Percentiles rank a stretch among this genome's conserved stretches.
Evolutionary conservation across 2,797 vertebrate species (phyloP).

Genomic region (Odontamblyopus rebecca): DNA sequence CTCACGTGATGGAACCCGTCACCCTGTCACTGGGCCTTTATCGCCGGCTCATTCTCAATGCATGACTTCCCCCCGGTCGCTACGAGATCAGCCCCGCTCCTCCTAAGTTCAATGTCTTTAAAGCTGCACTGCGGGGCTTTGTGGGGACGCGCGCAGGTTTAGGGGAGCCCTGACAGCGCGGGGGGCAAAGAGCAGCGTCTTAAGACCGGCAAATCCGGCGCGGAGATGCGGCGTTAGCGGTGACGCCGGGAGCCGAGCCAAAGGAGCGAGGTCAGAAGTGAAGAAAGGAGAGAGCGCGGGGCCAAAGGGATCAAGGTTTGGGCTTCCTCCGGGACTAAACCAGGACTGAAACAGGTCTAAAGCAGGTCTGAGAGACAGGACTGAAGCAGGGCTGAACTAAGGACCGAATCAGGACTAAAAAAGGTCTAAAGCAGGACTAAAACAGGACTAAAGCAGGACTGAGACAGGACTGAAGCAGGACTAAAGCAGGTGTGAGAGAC

Average conservation of each 20-base stretch:
- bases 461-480: too few relatives aligned
- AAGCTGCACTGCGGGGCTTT: conserved; percentile 43
- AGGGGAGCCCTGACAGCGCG: conserved; percentile 71
- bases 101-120: conserved; percentile 76
- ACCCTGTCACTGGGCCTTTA: conserved; percentile 50
- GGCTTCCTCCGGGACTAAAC: conserved; percentile 40
- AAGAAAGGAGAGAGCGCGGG: conserved; percentile 52
- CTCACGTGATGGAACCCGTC: conserved; percentile 44
- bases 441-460: neutral
- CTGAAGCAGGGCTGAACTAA: too few relatives aligned
- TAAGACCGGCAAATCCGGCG: conserved; percentile 71
- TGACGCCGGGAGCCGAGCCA: conserved; percentile 65
- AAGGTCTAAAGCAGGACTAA: neutral
- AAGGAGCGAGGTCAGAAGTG: conserved; percentile 63
- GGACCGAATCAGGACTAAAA: neutral
- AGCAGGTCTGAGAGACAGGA: neutral
- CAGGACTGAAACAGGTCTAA: neutral
- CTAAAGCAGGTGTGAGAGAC: too few relatives aligned
- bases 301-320: conserved; percentile 66
- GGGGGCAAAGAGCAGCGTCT: conserved; percentile 69
- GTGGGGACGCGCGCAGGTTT: conserved; percentile 51
- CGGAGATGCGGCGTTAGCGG: conserved; percentile 67
- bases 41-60: conserved; percentile 67
- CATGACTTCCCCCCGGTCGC: conserved; percentile 67
- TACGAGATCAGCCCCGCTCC: conserved; percentile 53